These are phyloP conservation scores for Falco cherrug DNA, from an alignment of 2,797 vertebrate species.

Conservation along the genomic window DNA sequence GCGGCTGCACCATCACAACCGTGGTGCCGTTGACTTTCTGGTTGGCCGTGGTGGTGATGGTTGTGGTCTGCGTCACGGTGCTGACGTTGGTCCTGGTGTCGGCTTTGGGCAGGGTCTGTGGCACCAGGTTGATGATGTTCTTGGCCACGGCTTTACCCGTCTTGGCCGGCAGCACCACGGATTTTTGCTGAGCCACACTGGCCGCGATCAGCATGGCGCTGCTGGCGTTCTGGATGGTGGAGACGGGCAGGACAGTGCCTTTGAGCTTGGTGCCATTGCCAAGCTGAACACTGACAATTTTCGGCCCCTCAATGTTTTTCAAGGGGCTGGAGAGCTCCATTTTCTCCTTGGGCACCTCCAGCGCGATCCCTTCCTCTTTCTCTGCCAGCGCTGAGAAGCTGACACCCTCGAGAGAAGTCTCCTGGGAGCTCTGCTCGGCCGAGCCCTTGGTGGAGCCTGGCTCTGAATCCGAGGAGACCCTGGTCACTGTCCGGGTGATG, in stretches of 20 bases:
- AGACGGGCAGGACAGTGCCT: conserved; percentile 80
- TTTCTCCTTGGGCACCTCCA: background rate
- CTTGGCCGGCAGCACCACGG: conserved; percentile 73
- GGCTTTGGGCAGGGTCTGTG: conserved; percentile 78
- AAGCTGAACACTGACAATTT: conserved; percentile 76
- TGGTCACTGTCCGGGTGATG: conserved; percentile 85
- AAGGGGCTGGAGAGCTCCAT: background rate
- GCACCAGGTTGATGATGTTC: conserved; percentile 82
- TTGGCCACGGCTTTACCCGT: conserved; percentile 83
- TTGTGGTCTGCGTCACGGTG: conserved; percentile 27
- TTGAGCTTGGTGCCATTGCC: conserved; percentile 78
- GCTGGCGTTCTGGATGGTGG: conserved; percentile 88
- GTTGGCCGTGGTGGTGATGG: conserved; percentile 60
- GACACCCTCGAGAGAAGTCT: background rate
- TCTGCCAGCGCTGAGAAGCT: fast-evolving
- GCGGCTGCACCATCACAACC: conserved; percentile 77
- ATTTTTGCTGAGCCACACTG: conserved; percentile 85
- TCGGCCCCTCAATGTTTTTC: conserved; percentile 24
- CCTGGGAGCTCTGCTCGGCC: background rate
- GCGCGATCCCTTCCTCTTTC: background rate
- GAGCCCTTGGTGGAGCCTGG: background rate
- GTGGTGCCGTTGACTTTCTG: conserved; percentile 83
- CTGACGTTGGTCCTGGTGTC: conserved; percentile 38
- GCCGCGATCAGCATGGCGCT: conserved; percentile 92
- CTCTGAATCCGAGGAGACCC: conserved; percentile 76